Base-by-base conservation (phyloP, 2,113 vertebrate species). In the Bubo scandiacus region DNA sequence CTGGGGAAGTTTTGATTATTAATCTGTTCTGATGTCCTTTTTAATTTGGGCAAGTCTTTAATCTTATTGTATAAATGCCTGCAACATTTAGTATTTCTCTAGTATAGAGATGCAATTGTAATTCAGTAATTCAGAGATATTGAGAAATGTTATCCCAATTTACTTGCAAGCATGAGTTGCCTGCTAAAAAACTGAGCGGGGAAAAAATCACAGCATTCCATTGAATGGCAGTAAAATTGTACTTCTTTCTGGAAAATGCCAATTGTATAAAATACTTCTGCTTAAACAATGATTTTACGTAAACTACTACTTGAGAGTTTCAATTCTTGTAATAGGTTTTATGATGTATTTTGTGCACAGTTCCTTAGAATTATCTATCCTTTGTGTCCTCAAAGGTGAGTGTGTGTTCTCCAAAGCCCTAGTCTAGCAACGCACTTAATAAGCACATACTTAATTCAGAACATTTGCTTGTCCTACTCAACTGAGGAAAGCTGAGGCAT, bases 361-460 rank as follows among this genome's bases (percentile, higher is more conserved):
- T 81, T 96, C 17, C 15, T 70, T 63, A 74, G n/a, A 84, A 67
- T 49, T 70, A 38, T 26, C 58, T 89, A 13, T 59, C 40, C 45
- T 89, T 72, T 82, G 4, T 63, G 16, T 54, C 11, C 17, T 93
- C 18, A 43, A 55, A 68, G 57, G 34, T 51, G 26, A 86, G 9
- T 54, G 30, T 0, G 0, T 75, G 40, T 58, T 88, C 34, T 80
- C 40, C 45, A 80, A 54, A 89, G 27, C 29, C 0, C 0, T 17
- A 30, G n/a, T 68, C 21, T 29, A 57, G 30, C 29, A 79, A 18
- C 30, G 36, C 8, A 47, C 10, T 83, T 67, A 26, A 38, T 67
- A 26, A 38, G 45, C 23, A 54, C 5, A 6, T 74, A 51, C 7
- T 73, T 83, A 82, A 40, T 55, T 68, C 26, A 13, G n/a, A 87